Evolutionary conservation across 2,113 vertebrate species (phyloP), one percentile per base, ranked within the genome.

Genomic region (Fregetta grallaria): DNA sequence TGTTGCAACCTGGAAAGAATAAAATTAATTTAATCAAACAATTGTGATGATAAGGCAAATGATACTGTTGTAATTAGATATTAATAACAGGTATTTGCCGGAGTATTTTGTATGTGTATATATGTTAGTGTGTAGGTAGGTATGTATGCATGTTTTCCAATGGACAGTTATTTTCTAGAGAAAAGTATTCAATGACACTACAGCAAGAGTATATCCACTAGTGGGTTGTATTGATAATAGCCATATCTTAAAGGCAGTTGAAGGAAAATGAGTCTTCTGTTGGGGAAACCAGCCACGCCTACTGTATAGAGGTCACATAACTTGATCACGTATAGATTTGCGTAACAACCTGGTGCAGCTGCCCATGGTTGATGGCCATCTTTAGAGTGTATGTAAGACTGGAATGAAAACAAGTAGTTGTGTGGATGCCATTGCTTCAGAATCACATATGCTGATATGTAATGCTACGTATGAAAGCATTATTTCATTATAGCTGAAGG

Each of bases 401-500:
- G 11, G 40, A 89, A 65, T 18, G 36, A 68, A 84, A 75, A 56
- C 14, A 8, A 34, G 38, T n/a, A 50, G 19, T 50, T 68, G 22
- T 42, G 45, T 44, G 34, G 20, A 32, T 80, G 49, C 17, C 5
- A 1, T 71, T 53, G 55, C 61, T 85, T 78, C 61, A 49, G 26
- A 29, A 14, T 77, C 30, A 5, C 0, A 0, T 52, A 5, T 61
- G 45, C 15, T 77, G 23, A 8, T 56, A 26, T 49, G 32, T 22
- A 61, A 45, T 12, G n/a, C 23, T 76, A 12, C 1, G 0, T 38
- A 10, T 10, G 16, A 67, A 86, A 56, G 23, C 19, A 8, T 10
- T 78, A 23, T 62, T 84, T 74, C n/a, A 18, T 58, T 66, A 21
- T 14, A 59, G 22, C 27, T 66, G n/a, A 77, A 45, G 34, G 50